These are phyloP conservation scores for Spea multiplicata DNA, from an alignment of 2,113 vertebrate genomes.

Conservation along the genomic window DNA sequence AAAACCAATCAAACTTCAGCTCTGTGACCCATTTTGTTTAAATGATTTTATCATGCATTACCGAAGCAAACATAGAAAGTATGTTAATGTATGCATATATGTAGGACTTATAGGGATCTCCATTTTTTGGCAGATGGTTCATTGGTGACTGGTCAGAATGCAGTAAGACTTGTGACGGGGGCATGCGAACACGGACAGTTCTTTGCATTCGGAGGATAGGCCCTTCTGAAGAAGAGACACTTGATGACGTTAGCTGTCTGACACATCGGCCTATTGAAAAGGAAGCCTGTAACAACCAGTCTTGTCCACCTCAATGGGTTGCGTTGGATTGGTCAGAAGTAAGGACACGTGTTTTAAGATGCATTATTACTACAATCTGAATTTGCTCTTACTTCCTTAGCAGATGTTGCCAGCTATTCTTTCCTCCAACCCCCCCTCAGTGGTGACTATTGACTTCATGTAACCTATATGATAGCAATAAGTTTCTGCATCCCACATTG, in stretches of 20 bases:
- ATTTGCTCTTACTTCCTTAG: no score
- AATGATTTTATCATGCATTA: no score
- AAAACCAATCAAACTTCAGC: no score
- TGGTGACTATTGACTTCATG: no score
- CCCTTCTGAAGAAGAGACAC: slow-evolving; percentile 88
- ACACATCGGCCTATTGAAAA: slow-evolving; percentile 87
- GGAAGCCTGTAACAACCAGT: slow-evolving; percentile 93
- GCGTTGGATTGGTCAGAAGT: slow-evolving; percentile 98
- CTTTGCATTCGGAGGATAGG: slow-evolving; percentile 89
- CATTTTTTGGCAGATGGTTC: slow-evolving; percentile 79
- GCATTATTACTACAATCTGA: background rate
- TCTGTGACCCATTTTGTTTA: no score
- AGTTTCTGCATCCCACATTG: no score
- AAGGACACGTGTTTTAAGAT: slow-evolving; percentile 46
- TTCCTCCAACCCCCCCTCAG: no score
- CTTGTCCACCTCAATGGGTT: slow-evolving; percentile 94
- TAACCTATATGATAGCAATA: no score
- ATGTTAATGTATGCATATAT: background rate
- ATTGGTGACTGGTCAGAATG: slow-evolving; percentile 96
- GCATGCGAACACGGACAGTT: slow-evolving; percentile 81
- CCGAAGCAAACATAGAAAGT: no score
- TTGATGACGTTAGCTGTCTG: slow-evolving; percentile 85
- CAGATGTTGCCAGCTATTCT: no score
- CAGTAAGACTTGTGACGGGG: slow-evolving; percentile 91
- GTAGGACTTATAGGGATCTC: background rate